A percentile compares a stretch with the other conserved stretches of the same genome.
Conservation (phyloP, 2,113 vertebrate species). For the Tragelaphus buxtoni region DNA sequence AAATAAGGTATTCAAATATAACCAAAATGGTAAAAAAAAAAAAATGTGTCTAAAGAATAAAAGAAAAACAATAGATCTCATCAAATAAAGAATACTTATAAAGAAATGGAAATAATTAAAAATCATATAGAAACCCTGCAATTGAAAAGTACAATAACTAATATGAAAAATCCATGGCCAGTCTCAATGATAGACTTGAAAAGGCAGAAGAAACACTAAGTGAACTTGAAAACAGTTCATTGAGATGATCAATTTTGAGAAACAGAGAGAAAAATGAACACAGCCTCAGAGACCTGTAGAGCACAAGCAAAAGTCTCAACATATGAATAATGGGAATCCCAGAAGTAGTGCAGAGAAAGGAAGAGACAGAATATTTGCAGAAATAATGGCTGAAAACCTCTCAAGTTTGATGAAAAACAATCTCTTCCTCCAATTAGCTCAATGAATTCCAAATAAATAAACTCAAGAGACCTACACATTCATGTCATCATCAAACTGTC, state of each 20-base stretch:
- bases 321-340: not conserved
- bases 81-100: not conserved
- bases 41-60: not conserved
- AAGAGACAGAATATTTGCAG: not conserved
- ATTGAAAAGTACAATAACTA: not conserved
- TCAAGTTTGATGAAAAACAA: not conserved
- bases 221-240: not conserved
- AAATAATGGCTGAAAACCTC: not conserved
- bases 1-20: not conserved
- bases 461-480: not conserved
- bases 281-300: not conserved
- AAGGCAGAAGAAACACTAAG: not conserved
- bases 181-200: not conserved
- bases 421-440: not conserved
- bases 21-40: not conserved
- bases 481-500: not conserved
- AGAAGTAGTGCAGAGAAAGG: not conserved
- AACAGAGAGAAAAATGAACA: not conserved
- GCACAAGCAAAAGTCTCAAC: not conserved
- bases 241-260: not conserved
- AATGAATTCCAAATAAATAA: not conserved
- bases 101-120: not conserved
- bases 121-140: not conserved
- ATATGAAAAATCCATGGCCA: not conserved
- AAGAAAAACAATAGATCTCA: not conserved